A percentile compares a stretch with the other conserved stretches of the same genome.
phyloP scores from a whole-genome alignment of 2,888 invertebrate species.

The Chymomyza procnemis region DNA sequence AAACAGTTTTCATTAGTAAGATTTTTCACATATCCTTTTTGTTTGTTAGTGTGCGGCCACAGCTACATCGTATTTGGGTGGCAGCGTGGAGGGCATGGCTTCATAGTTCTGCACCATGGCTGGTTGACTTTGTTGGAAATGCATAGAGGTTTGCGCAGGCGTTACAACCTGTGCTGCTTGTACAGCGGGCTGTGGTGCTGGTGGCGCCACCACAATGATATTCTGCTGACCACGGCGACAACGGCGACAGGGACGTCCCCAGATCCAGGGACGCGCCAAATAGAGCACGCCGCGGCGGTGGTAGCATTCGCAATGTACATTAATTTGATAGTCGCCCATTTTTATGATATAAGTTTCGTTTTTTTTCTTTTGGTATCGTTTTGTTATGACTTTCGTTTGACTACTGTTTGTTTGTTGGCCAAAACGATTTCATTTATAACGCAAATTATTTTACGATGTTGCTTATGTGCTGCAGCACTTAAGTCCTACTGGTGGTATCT shows the following conservation, averaged over 20 bases:
- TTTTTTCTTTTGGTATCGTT: background rate
- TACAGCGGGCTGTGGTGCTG: constrained; percentile 33
- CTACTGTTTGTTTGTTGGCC: background rate
- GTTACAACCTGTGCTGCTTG: background rate
- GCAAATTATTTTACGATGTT: constrained; percentile 14
- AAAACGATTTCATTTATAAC: constrained; percentile 33
- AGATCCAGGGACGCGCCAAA: constrained; percentile 42
- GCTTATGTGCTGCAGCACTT: constrained; percentile 21
- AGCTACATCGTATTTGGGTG: constrained; percentile 45
- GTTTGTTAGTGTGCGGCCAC: constrained; percentile 26
- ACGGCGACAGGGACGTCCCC: constrained; percentile 57
- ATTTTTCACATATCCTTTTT: constrained; percentile 7
- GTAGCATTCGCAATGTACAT: constrained; percentile 56
- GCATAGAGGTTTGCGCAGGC: background rate
- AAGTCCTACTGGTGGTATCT: constrained; percentile 36
- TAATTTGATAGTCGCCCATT: constrained; percentile 52
- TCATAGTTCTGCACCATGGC: background rate
- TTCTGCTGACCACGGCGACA: constrained; percentile 48
- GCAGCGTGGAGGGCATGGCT: constrained; percentile 18
- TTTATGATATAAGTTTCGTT: constrained; percentile 8
- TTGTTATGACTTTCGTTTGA: constrained; percentile 16
- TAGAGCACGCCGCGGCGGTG: constrained; percentile 52
- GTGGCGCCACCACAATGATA: constrained; percentile 46
- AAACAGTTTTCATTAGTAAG: constrained; percentile 21
- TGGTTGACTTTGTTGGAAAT: background rate